phyloP scores from a whole-genome alignment of 2,888 invertebrate species.

The Carcina quercana region DNA sequence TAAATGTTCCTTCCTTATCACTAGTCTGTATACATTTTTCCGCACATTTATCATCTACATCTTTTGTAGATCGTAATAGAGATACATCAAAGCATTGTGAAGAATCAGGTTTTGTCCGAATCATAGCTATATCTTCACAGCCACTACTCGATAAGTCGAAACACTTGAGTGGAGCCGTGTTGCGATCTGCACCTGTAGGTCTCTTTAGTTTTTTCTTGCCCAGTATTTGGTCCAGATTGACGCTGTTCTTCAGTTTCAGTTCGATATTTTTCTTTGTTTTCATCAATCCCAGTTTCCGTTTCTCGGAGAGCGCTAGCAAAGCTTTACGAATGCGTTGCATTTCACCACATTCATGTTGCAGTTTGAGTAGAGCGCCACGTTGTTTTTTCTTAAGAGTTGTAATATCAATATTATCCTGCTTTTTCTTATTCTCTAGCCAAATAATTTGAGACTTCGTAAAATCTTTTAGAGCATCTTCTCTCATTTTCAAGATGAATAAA shows the following conservation, averaged over 20 bases:
- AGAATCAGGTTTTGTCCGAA: constrained; percentile 25
- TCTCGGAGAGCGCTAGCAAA: constrained; percentile 53
- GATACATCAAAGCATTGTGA: no score
- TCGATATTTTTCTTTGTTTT: constrained; percentile 64
- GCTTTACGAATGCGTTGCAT: constrained; percentile 75
- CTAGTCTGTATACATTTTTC: constrained; percentile 53
- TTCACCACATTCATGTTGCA: constrained; percentile 80
- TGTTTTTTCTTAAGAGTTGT: constrained; percentile 78
- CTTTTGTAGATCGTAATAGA: no score
- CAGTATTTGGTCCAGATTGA: constrained; percentile 49
- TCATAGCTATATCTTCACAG: constrained; percentile 47
- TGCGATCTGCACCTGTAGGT: constrained; percentile 33
- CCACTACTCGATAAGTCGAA: constrained; percentile 63
- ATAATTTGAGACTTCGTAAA: constrained; percentile 67
- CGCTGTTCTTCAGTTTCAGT: constrained; percentile 47
- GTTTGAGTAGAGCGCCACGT: constrained; percentile 76
- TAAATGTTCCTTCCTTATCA: constrained; percentile 25
- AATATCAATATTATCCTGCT: constrained; percentile 58
- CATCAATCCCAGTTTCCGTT: constrained; percentile 56
- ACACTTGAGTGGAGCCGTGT: constrained; percentile 52
- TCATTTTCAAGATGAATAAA: constrained; percentile 60
- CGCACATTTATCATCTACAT: constrained; percentile 5
- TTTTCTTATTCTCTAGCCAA: constrained; percentile 65
- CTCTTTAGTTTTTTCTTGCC: constrained; percentile 56
- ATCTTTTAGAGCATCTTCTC: constrained; percentile 65